Evolutionary conservation across 1,140 invertebrate species (phyloP).

Genomic region (Venturia canescens): DNA sequence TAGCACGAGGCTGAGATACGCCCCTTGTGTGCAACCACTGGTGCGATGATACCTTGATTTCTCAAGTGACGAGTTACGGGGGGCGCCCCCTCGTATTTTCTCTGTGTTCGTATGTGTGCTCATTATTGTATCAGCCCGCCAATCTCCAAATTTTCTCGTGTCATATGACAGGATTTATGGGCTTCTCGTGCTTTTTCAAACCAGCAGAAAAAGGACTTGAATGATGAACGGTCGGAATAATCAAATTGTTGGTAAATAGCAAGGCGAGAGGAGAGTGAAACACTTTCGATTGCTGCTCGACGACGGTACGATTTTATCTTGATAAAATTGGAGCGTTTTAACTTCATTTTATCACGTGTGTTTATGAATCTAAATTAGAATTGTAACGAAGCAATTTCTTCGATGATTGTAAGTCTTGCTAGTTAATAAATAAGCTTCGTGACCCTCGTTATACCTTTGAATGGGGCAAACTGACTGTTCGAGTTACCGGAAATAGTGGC

Average conservation of each 20-base stretch:
- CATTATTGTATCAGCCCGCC: background rate
- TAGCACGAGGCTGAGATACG: constrained; percentile 64
- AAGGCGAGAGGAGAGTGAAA: too few species aligned
- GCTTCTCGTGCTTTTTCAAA: background rate
- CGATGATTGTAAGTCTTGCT: background rate
- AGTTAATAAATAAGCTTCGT: background rate
- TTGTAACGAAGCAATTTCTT: background rate
- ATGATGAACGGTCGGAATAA: background rate
- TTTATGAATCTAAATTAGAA: too few species aligned
- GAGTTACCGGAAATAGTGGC: background rate
- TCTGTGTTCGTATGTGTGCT: background rate
- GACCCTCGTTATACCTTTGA: background rate
- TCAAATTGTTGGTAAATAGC: background rate
- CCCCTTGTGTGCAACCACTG: constrained; percentile 75
- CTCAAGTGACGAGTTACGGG: constrained; percentile 73
- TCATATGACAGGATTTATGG: background rate
- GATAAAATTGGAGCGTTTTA: too few species aligned
- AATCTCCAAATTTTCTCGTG: background rate
- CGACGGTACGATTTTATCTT: background rate
- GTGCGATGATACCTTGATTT: constrained; percentile 77
- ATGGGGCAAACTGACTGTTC: background rate
- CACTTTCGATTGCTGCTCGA: background rate
- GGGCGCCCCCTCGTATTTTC: constrained; percentile 61
- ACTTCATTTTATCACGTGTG: too few species aligned
- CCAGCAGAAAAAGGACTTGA: background rate